These are phyloP conservation scores for Syngnathus floridae DNA, from an alignment of 2,113 vertebrate genomes.

Conservation along the genomic window DNA sequence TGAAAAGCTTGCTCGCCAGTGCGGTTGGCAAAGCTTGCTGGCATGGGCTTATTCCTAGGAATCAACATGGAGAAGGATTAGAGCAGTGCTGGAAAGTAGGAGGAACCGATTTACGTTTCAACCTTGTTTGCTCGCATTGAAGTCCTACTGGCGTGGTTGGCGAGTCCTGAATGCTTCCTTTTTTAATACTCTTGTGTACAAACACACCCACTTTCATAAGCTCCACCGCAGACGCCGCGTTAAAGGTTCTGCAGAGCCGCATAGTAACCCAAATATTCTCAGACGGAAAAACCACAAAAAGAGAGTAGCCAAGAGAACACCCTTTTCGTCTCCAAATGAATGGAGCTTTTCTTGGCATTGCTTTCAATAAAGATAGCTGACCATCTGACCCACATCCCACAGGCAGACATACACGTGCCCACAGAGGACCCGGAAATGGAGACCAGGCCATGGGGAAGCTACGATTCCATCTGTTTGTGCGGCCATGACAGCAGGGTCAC, in stretches of 20 bases:
- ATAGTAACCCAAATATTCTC: background rate
- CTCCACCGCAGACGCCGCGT: slow-evolving; percentile 1
- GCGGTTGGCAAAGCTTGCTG: slow-evolving; percentile 34
- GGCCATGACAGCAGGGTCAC: slow-evolving; percentile 41
- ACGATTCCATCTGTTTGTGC: slow-evolving; percentile 67
- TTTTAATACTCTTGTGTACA: slow-evolving; percentile 32
- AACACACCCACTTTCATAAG: slow-evolving; percentile 27
- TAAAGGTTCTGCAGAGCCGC: background rate
- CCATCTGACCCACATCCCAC: slow-evolving; percentile 69
- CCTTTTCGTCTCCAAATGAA: slow-evolving; percentile 44
- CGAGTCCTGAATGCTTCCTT: slow-evolving; percentile 45
- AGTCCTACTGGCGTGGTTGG: slow-evolving; percentile 26
- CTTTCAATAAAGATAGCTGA: slow-evolving; percentile 56
- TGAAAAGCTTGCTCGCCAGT: slow-evolving; percentile 11
- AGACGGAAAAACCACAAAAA: background rate
- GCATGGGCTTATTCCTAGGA: slow-evolving; percentile 56
- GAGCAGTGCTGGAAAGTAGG: slow-evolving; percentile 33
- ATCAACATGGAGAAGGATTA: slow-evolving; percentile 39
- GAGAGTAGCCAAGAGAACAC: slow-evolving; percentile 30
- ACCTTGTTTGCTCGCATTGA: slow-evolving; percentile 19
- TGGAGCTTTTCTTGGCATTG: slow-evolving; percentile 49
- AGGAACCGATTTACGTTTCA: slow-evolving; percentile 23
- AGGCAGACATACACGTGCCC: slow-evolving; percentile 59
- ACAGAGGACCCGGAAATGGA: slow-evolving; percentile 69
- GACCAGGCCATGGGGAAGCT: slow-evolving; percentile 57